A percentile compares a stretch with the other conserved stretches of the same genome.
These are phyloP conservation scores for Anguilla obscura DNA, from an alignment of 2,797 vertebrate genomes.

Conservation along the genomic window DNA sequence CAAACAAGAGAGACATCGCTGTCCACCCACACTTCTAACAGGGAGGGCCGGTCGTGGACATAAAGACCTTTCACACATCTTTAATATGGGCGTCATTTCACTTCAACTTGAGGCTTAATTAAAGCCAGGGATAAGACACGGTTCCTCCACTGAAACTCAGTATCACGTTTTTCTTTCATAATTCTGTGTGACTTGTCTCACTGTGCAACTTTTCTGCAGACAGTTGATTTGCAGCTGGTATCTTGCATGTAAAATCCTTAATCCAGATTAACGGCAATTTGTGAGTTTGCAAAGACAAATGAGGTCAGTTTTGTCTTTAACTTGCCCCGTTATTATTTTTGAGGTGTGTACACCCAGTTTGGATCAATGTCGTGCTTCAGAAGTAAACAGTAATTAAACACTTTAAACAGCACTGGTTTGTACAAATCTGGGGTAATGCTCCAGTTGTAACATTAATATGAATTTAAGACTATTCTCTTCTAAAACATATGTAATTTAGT, in stretches of 20 bases:
- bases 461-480: neutral
- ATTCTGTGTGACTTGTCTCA: constrained; percentile 7
- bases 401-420: neutral
- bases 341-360: neutral
- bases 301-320: neutral
- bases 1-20: constrained; percentile 36
- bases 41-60: neutral
- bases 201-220: neutral
- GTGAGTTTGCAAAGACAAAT: neutral
- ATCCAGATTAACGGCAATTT: neutral
- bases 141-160: neutral
- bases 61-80: neutral
- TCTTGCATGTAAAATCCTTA: neutral
- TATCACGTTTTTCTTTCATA: neutral
- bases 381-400: neutral
- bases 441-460: neutral
- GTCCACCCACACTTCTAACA: neutral
- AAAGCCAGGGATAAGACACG: constrained; percentile 14
- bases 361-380: neutral
- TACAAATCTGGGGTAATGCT: neutral
- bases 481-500: neutral
- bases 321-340: neutral
- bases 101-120: constrained; percentile 11
- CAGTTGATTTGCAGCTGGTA: neutral
- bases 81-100: constrained; percentile 21